phyloP scores from a whole-genome alignment of 2,797 vertebrate species.

The Sebastes glaucus region DNA sequence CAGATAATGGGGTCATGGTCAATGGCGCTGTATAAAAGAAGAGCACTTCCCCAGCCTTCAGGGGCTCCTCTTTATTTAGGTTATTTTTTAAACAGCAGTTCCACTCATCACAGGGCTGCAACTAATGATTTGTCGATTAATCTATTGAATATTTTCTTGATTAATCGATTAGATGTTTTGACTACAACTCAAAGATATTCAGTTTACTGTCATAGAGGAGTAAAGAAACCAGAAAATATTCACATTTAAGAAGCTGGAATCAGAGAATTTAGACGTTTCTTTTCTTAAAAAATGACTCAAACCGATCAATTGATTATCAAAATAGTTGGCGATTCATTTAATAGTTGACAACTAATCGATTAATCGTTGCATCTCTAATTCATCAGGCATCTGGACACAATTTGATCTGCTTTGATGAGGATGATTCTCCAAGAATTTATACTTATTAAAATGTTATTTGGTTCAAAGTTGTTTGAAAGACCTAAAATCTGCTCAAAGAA shows the following conservation, averaged over 20 bases:
- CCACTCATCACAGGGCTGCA: not conserved
- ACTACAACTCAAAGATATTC: too few relatives aligned
- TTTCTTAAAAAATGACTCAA: too few relatives aligned
- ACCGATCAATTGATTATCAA: too few relatives aligned
- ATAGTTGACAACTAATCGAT: too few relatives aligned
- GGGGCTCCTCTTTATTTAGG: not conserved
- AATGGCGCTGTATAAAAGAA: not conserved
- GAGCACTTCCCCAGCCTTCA: not conserved
- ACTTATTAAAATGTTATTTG: not conserved
- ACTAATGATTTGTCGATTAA: too few relatives aligned
- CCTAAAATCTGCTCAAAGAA: not conserved
- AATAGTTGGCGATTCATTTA: too few relatives aligned
- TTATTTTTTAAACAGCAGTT: not conserved
- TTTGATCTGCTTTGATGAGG: constrained; percentile 23
- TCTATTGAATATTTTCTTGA: too few relatives aligned
- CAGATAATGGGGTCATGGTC: constrained; percentile 14
- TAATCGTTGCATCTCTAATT: too few relatives aligned
- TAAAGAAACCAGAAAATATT: too few relatives aligned
- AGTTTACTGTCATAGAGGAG: too few relatives aligned
- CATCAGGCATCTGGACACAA: constrained; percentile 3
- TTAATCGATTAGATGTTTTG: rapidly evolving
- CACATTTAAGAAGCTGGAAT: too few relatives aligned
- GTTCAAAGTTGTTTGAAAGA: not conserved
- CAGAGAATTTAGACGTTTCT: too few relatives aligned
- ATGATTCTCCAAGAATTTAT: not conserved